Evolutionary conservation across 2,888 invertebrate species (phyloP), one percentile per base, ranked within the genome.

Genomic region (Sinodicranocentrus sp.): DNA sequence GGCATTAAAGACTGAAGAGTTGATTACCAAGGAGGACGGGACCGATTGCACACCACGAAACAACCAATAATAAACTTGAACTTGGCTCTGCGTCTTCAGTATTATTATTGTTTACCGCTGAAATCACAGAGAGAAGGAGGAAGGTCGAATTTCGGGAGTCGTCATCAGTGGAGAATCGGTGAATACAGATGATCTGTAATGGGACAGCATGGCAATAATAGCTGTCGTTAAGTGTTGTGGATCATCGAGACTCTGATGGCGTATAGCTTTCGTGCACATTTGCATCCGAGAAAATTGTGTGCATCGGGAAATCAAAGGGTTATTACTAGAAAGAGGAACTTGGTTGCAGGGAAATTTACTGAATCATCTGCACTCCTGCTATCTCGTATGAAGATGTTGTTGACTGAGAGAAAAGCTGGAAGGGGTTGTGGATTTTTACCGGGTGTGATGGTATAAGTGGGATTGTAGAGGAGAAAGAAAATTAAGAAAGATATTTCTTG

Each of bases 31-130:
- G 72, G 39, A 59, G 39, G 39, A 39, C 8, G 15, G 25, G 23
- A 13, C 52, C 1, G 33, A 61, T 19, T 23, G 25, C 44, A 57
- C 43, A 52, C 25, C 15, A 65, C 54, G 57, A 57, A n/a, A 28
- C 44, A 72, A 80, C 82, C 82, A 82, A 82, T 82, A 82, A 82
- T 82, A 82, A 82, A 82, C 82, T 82, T 82, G 82, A 82, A 82
- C 82, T 82, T 82, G 82, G 59, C 72, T 28, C 70, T n/a, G n/a
- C n/a, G n/a, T 17, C 43, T 33, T 57, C 39, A n/a, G 15, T 59
- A 19, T 65, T 44, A 33, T 26, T 70, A 28, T 67, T 15, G 61
- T 61, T 23, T 63, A n/a, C 19, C 19, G n/a, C 25, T 28, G 63
- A 33, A 13, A 25, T n/a, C n/a, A 25, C 13, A 6, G 48, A 15